phyloP scores from a whole-genome alignment of 2,888 invertebrate genomes.

The Galeopsomyia nigrocyanea region DNA sequence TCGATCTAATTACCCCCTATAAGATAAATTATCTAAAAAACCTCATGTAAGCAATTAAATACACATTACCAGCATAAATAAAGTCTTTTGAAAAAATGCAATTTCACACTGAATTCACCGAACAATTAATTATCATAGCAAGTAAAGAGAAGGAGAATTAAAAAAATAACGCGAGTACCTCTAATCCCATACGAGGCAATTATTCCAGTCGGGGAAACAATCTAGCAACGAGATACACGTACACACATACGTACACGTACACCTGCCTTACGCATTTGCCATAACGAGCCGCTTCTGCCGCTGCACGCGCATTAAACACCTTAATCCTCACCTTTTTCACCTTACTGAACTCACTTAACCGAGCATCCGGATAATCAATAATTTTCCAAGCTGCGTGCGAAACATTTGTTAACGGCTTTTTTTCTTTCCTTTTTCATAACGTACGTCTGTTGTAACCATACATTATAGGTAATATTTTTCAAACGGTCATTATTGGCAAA shows the following conservation, averaged over 20 bases:
- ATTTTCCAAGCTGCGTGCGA: slow-evolving; percentile 36
- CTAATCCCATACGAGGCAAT: slow-evolving; percentile 34
- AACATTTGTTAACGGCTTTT: slow-evolving; percentile 8
- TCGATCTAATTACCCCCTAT: no score
- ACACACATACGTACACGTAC: not conserved
- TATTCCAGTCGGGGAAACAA: slow-evolving; percentile 36
- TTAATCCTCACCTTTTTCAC: slow-evolving; percentile 28
- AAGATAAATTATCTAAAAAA: no score
- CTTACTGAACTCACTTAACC: slow-evolving; percentile 14
- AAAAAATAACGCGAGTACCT: not conserved
- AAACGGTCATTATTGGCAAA: no score
- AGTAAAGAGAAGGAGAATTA: no score
- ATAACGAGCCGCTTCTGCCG: not conserved
- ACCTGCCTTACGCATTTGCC: slow-evolving; percentile 26
- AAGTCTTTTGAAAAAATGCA: not conserved
- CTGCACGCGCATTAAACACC: slow-evolving; percentile 26
- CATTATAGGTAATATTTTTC: not conserved
- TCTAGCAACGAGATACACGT: slow-evolving; percentile 21
- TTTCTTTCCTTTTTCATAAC: not conserved
- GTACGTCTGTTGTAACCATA: not conserved
- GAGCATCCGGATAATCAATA: slow-evolving; percentile 38
- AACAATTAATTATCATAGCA: slow-evolving; percentile 36
- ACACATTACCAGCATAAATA: no score
- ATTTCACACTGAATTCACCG: slow-evolving; percentile 32
- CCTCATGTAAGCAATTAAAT: no score